Conservation (phyloP, 2,888 invertebrate species). For the Drosophila meridionalis region DNA sequence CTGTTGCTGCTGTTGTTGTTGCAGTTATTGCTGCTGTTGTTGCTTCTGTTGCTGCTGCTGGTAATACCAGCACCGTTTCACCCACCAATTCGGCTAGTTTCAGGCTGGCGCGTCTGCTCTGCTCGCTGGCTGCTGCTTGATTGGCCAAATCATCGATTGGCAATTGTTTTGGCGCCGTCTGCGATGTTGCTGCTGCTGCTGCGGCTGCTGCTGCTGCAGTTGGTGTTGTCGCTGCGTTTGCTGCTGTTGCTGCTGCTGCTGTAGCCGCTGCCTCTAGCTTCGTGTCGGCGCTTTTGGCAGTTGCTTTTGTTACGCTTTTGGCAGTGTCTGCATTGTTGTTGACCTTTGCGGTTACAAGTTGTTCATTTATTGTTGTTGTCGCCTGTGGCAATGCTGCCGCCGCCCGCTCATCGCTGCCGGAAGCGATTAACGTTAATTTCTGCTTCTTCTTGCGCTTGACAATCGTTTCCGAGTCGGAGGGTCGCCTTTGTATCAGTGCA, state of each 20-base stretch:
- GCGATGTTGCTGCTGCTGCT: conserved; percentile 21
- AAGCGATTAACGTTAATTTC: conserved; percentile 60
- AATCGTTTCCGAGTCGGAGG: conserved; percentile 82
- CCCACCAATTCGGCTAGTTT: conserved; percentile 70
- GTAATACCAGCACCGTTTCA: conserved; percentile 68
- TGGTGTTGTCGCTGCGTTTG: conserved; percentile 23
- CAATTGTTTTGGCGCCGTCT: conserved; percentile 42
- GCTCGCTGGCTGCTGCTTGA: conserved; percentile 69
- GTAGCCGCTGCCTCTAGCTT: conserved; percentile 36
- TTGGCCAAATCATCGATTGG: conserved; percentile 61
- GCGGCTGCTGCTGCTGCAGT: conserved; percentile 23
- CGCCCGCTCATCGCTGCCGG: conserved; percentile 40
- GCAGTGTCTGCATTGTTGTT: conserved; percentile 54
- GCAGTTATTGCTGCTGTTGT: conserved; percentile 10
- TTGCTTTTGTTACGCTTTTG: conserved; percentile 54
- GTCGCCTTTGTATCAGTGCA: conserved; percentile 73
- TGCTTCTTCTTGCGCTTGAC: conserved; percentile 78
- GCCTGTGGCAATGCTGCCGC: conserved; percentile 19
- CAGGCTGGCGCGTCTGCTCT: conserved; percentile 68
- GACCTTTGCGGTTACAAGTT: conserved; percentile 67
- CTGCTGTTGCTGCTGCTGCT: conserved; percentile 3
- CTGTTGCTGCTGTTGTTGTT: conserved; percentile 13
- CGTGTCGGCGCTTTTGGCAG: conserved; percentile 65
- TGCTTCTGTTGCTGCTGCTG: conserved; percentile 43
- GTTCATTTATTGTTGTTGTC: conserved; percentile 64